phyloP scores from a whole-genome alignment of 1,140 invertebrate species.

The Trichonephila clavata region DNA sequence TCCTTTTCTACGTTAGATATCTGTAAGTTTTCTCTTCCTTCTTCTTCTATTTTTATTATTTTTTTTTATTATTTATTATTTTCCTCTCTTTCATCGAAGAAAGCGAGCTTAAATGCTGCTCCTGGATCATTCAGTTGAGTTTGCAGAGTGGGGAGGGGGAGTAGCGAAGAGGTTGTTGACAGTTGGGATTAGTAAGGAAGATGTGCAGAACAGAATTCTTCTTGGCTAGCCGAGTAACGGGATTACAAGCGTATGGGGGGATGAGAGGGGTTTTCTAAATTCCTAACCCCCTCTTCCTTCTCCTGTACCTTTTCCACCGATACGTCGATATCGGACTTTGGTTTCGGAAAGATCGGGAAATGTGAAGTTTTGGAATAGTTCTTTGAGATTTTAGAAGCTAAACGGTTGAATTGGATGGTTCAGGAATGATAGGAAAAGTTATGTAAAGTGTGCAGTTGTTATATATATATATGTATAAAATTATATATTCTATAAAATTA shows the following conservation, averaged over 20 bases:
- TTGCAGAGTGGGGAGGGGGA: slow-evolving; percentile 47
- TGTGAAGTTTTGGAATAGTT: not conserved
- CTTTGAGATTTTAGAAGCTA: not conserved
- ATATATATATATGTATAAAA: too few species aligned
- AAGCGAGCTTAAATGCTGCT: slow-evolving; percentile 64
- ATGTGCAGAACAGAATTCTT: slow-evolving; percentile 71
- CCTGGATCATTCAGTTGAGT: slow-evolving; percentile 62
- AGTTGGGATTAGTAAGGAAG: slow-evolving; percentile 75
- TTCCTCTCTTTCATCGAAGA: slow-evolving; percentile 23
- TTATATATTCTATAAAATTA: too few species aligned
- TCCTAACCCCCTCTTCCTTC: not conserved
- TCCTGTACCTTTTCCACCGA: not conserved
- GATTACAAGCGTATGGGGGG: slow-evolving; percentile 51
- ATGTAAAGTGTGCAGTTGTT: too few species aligned
- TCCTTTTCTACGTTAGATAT: slow-evolving; percentile 20
- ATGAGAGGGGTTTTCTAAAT: not conserved
- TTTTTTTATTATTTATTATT: slow-evolving; percentile 11
- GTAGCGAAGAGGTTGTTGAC: slow-evolving; percentile 67
- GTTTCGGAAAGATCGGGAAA: slow-evolving; percentile 20
- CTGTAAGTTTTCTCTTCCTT: slow-evolving; percentile 51
- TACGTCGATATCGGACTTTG: slow-evolving; percentile 20
- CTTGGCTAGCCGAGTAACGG: slow-evolving; percentile 66
- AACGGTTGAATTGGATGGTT: not conserved
- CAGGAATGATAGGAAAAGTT: not conserved
- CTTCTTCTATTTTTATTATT: not conserved